Evolutionary conservation across 2,113 vertebrate genomes (phyloP).

Genomic region (Plotosus lineatus): DNA sequence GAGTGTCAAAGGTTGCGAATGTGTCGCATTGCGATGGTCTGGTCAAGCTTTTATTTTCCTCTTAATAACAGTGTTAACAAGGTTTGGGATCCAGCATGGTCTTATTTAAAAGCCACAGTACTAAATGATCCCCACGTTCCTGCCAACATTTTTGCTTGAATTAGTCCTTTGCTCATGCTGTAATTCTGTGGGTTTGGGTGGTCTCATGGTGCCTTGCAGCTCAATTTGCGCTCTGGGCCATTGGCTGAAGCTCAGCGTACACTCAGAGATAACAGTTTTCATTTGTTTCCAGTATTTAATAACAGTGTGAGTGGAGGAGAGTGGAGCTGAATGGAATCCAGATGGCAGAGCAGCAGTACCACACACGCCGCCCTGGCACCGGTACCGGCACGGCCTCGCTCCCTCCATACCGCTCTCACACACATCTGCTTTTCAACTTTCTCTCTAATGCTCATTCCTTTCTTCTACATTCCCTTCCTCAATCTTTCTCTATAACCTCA

Average conservation of each 20-base stretch:
- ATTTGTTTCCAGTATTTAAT: conserved; percentile 69
- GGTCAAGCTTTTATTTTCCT: background rate
- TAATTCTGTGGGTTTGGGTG: conserved; percentile 34
- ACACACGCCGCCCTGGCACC: conserved; percentile 73
- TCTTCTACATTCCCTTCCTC: background rate
- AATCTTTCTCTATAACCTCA: background rate
- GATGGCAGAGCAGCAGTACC: conserved; percentile 65
- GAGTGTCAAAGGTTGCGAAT: too few relatives aligned
- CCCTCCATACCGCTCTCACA: conserved; percentile 28
- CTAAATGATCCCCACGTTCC: conserved; percentile 42
- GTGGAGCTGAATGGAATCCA: conserved; percentile 66
- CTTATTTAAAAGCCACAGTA: background rate
- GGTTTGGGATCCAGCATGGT: conserved; percentile 4
- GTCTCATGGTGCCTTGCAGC: conserved; percentile 44
- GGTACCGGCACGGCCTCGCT: conserved; percentile 51
- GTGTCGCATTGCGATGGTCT: too few relatives aligned
- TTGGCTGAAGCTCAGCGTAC: conserved; percentile 37
- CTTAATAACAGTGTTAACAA: conserved; percentile 16
- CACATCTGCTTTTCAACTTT: conserved; percentile 38
- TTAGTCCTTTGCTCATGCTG: background rate
- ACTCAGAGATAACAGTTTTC: conserved; percentile 64
- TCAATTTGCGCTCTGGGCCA: conserved; percentile 33
- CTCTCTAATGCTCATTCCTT: background rate
- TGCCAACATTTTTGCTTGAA: conserved; percentile 9
- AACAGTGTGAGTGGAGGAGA: conserved; percentile 64